phyloP scores from a whole-genome alignment of 2,113 vertebrate species.

The Scytalopus superciliaris region DNA sequence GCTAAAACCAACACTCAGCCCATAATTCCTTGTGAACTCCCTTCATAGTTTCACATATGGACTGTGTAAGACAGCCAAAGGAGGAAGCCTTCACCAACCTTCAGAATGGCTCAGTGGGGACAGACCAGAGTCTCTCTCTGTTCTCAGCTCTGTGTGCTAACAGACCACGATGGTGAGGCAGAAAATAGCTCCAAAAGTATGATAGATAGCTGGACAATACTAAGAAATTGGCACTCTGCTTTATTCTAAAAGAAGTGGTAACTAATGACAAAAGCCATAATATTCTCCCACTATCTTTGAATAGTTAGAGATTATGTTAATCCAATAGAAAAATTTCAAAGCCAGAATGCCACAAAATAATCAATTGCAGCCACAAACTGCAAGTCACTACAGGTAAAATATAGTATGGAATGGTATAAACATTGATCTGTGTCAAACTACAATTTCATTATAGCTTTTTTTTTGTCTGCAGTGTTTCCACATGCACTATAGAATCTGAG shows the following conservation, averaged over 20 bases:
- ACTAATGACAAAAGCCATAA: neutral
- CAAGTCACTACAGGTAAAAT: neutral
- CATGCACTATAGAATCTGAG: neutral
- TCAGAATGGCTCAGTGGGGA: neutral
- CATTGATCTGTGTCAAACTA: neutral
- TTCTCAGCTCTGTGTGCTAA: neutral
- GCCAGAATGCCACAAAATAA: neutral
- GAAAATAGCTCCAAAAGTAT: neutral
- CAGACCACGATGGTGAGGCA: fast-evolving
- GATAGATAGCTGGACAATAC: neutral
- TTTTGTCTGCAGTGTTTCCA: neutral
- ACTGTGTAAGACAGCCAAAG: neutral
- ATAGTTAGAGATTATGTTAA: neutral
- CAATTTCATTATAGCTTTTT: neutral
- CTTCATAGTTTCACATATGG: neutral
- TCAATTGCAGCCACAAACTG: neutral
- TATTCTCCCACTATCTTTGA: neutral
- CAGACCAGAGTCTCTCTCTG: neutral
- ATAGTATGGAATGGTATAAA: neutral
- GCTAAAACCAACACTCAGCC: neutral
- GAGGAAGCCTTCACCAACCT: neutral
- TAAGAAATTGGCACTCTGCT: neutral
- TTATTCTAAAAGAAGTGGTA: neutral
- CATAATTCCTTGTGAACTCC: neutral
- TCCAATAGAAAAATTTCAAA: neutral